phyloP scores from a whole-genome alignment of 2,888 invertebrate species.

The Anthophora plumipes region DNA sequence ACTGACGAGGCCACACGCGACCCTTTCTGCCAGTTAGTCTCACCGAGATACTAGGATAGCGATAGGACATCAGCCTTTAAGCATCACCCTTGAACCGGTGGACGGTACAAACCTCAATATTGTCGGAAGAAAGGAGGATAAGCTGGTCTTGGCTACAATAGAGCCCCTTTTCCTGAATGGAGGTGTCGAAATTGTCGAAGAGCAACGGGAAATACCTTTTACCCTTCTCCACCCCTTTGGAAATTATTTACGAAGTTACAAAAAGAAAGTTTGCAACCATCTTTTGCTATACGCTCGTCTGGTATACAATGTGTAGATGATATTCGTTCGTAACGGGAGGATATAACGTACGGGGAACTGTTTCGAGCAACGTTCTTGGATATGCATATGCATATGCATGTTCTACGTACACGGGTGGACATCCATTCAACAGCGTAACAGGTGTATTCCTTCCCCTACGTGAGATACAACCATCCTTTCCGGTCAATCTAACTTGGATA shows the following conservation, averaged over 20 bases:
- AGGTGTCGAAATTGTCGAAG: slow-evolving; percentile 39
- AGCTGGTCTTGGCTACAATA: slow-evolving; percentile 34
- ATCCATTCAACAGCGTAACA: slow-evolving; percentile 56
- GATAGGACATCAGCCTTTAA: slow-evolving; percentile 64
- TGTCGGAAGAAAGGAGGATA: slow-evolving; percentile 58
- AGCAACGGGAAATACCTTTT: not conserved
- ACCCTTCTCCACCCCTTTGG: too few relatives aligned
- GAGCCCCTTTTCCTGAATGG: slow-evolving; percentile 14
- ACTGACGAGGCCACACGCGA: slow-evolving; percentile 20
- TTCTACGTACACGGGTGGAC: slow-evolving; percentile 11
- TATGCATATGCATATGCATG: slow-evolving; percentile 48
- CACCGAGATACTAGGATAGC: slow-evolving; percentile 61
- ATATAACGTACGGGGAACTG: slow-evolving; percentile 19
- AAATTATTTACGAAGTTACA: slow-evolving; percentile 19
- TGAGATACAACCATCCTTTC: slow-evolving; percentile 35
- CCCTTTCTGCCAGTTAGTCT: slow-evolving; percentile 61
- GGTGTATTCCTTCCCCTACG: slow-evolving; percentile 47
- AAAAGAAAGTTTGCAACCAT: not conserved
- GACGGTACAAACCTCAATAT: slow-evolving; percentile 66
- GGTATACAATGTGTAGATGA: too few relatives aligned
- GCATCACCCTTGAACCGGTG: slow-evolving; percentile 62
- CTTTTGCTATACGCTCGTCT: too few relatives aligned
- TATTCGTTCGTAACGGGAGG: not conserved
- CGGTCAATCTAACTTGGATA: slow-evolving; percentile 28
- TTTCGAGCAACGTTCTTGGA: slow-evolving; percentile 4